Conservation (phyloP, 2,797 vertebrate species). For the Emys orbicularis region DNA sequence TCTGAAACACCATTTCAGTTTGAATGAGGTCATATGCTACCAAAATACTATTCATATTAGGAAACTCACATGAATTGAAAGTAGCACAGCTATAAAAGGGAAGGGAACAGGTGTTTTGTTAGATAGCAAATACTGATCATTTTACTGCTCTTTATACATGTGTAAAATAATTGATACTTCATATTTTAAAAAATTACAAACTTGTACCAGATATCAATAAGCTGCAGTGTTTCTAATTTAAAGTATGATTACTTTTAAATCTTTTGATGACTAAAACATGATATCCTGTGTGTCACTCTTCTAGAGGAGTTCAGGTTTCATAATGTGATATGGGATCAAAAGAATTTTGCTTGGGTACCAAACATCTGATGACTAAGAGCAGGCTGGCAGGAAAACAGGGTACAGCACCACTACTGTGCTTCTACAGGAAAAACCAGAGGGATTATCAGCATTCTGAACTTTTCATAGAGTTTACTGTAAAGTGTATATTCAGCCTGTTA, state of each 20-base stretch:
- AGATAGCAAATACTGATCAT: constrained; percentile 73
- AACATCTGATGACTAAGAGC: constrained; percentile 62
- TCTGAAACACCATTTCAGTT: constrained; percentile 70
- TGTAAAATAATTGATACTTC: constrained; percentile 59
- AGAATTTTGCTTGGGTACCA: constrained; percentile 54
- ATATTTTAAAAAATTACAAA: constrained; percentile 59
- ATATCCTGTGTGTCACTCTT: constrained; percentile 62
- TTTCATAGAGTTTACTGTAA: constrained; percentile 44
- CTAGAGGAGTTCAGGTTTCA: constrained; percentile 62
- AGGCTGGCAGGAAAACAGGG: constrained; percentile 40
- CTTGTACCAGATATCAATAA: constrained; percentile 58
- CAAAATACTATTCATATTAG: constrained; percentile 72
- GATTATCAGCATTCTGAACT: constrained; percentile 63
- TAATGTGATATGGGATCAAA: constrained; percentile 56
- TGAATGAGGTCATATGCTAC: constrained; percentile 76
- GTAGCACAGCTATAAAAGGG: constrained; percentile 76
- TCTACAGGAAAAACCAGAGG: constrained; percentile 29
- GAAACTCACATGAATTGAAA: constrained; percentile 72
- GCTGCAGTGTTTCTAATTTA: constrained; percentile 62
- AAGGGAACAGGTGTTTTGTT: constrained; percentile 81
- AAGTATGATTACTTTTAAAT: constrained; percentile 68
- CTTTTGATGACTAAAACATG: constrained; percentile 72
- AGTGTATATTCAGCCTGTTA: constrained; percentile 50
- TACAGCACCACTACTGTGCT: constrained; percentile 19
- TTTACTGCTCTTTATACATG: constrained; percentile 59